Evolutionary conservation across 2,113 vertebrate genomes (phyloP), one percentile per base, ranked within the genome.

Genomic region (Hippocampus abdominalis): DNA sequence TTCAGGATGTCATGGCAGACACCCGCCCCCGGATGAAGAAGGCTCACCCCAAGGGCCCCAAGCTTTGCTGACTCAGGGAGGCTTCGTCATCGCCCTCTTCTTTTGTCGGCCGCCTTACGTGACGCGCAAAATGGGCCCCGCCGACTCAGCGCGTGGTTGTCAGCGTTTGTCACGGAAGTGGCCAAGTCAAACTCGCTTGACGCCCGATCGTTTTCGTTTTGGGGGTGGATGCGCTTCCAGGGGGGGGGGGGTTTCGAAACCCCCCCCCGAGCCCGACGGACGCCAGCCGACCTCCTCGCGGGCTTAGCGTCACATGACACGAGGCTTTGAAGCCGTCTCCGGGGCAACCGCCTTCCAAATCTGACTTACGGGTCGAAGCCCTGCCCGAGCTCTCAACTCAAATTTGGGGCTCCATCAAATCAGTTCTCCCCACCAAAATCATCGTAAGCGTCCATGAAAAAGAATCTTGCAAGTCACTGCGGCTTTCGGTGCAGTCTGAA

Each of bases 221-320:
- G 48, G 70, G 73, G 83, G 83, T 72, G 72, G 83, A 84, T 73
- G 18, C n/a, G 73, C 77, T 84, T 82, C 29, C 73, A 18, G n/a
- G n/a, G n/a, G n/a, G n/a, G n/a, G n/a, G n/a, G n/a, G n/a, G n/a
- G n/a, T n/a, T n/a, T n/a, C n/a, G n/a, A n/a, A n/a, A n/a, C n/a
- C n/a, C 61, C 21, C 59, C 72, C 36, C 23, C 13, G 60, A 78
- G 81, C 48, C 78, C 44, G 65, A n/a, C 66, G n/a, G 79, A 82
- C 76, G 79, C 76, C 77, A 71, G 65, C 76, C 73, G 75, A 79
- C 65, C 70, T 84, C 83, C 82, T 69, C 32, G 62, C 62, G 80
- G 81, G 79, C 76, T 66, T 49, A 48, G 74, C 57, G 48, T 74
- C 66, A 29, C 70, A 76, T 64, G 61, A 79, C 68, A 66, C 21